Evolutionary conservation across 2,888 invertebrate species (phyloP).

Genomic region (Erannis defoliaria): DNA sequence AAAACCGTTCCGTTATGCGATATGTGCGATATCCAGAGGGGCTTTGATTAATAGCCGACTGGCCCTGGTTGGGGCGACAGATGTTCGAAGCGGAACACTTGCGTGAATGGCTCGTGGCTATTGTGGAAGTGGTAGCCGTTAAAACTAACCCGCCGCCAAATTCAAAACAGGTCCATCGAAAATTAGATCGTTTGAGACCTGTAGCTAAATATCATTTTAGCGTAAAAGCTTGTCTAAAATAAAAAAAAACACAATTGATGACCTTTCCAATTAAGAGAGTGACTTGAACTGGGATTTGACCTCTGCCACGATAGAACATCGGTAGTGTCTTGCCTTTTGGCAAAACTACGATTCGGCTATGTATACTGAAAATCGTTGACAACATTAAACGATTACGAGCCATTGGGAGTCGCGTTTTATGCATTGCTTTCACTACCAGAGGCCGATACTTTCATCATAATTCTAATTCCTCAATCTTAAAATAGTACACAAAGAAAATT

Average conservation of each 20-base stretch:
- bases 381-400: background rate
- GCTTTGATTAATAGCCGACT: slow-evolving; percentile 71
- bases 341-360: background rate
- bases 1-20: slow-evolving; percentile 38
- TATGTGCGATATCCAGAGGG: slow-evolving; percentile 62
- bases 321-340: background rate
- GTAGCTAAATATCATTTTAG: background rate
- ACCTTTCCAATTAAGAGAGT: background rate
- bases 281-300: background rate
- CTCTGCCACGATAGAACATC: background rate
- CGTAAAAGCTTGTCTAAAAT: background rate
- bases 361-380: background rate
- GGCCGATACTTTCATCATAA: background rate
- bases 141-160: slow-evolving; percentile 38
- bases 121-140: slow-evolving; percentile 63
- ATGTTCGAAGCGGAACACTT: slow-evolving; percentile 69
- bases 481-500: background rate
- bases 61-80: slow-evolving; percentile 73
- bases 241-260: background rate
- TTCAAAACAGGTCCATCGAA: slow-evolving; percentile 30
- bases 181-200: slow-evolving; percentile 12
- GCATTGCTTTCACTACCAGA: background rate
- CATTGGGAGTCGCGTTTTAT: background rate
- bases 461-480: background rate
- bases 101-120: slow-evolving; percentile 72